These are phyloP conservation scores for Odontocerum albicorne DNA, from an alignment of 2,888 invertebrate species.

Conservation along the genomic window DNA sequence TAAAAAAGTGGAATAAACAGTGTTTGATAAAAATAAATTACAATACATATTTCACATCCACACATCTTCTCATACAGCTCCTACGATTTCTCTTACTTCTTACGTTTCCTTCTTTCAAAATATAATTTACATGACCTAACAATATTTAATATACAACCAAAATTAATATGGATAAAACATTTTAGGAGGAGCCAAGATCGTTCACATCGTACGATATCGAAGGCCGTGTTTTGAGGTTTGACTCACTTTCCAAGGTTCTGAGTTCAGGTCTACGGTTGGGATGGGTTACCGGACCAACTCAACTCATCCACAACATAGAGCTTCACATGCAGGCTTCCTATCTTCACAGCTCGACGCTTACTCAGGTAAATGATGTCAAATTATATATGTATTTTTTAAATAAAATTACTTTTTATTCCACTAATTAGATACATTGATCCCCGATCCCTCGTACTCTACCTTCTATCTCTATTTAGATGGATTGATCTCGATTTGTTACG, in stretches of 20 bases:
- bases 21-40: no score
- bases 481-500: no score
- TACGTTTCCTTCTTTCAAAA: no score
- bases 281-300: slow-evolving; percentile 71
- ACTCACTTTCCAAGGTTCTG: slow-evolving; percentile 76
- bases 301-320: slow-evolving; percentile 63
- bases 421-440: background rate
- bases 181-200: slow-evolving; percentile 59
- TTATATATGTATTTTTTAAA: background rate
- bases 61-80: no score
- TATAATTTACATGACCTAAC: no score
- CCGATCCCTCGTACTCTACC: background rate
- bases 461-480: background rate
- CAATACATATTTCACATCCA: no score
- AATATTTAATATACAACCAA: no score
- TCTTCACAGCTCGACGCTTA: slow-evolving; percentile 64
- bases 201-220: slow-evolving; percentile 75
- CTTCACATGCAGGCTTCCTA: slow-evolving; percentile 72
- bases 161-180: no score
- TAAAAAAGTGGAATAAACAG: no score
- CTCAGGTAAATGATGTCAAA: slow-evolving; percentile 67
- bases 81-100: no score
- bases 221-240: slow-evolving; percentile 74
- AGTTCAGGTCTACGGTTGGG: slow-evolving; percentile 73
- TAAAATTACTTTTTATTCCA: background rate